Conservation (phyloP, 1,140 invertebrate genomes). For the Zelostemma sp. region DNA sequence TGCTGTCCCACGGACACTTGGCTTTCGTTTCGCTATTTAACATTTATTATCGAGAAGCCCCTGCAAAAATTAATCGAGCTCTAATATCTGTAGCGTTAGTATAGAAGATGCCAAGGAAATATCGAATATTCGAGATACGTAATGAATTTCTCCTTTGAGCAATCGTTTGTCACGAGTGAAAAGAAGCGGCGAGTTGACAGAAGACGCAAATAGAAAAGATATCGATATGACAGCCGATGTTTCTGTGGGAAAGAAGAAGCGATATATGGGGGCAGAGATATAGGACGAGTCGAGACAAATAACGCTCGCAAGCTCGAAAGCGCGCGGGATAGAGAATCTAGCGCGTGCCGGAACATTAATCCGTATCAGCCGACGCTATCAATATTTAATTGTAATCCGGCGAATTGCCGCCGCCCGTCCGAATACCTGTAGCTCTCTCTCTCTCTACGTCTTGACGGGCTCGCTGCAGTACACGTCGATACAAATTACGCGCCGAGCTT, state of each 20-base stretch:
- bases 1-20: conserved; percentile 4
- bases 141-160: too few relatives aligned
- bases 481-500: conserved; percentile 13
- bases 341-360: conserved; percentile 56
- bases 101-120: too few relatives aligned
- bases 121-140: too few relatives aligned
- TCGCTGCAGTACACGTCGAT: conserved; percentile 11
- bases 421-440: conserved; percentile 22
- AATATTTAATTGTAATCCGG: conserved; percentile 65
- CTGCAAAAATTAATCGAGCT: too few relatives aligned
- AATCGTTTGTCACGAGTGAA: background rate
- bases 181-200: background rate
- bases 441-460: conserved; percentile 20
- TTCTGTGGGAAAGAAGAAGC: too few relatives aligned
- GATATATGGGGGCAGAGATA: background rate
- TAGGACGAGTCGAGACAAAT: conserved; percentile 45
- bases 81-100: too few relatives aligned
- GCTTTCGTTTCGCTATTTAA: background rate
- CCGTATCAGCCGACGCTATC: conserved; percentile 58
- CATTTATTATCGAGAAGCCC: background rate
- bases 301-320: conserved; percentile 31
- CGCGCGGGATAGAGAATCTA: conserved; percentile 34
- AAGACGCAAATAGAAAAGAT: too few relatives aligned
- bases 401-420: conserved; percentile 51
- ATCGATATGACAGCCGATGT: too few relatives aligned